These are phyloP conservation scores for Enteromius fasciolatus DNA, from an alignment of 2,797 vertebrate species.

Conservation along the genomic window DNA sequence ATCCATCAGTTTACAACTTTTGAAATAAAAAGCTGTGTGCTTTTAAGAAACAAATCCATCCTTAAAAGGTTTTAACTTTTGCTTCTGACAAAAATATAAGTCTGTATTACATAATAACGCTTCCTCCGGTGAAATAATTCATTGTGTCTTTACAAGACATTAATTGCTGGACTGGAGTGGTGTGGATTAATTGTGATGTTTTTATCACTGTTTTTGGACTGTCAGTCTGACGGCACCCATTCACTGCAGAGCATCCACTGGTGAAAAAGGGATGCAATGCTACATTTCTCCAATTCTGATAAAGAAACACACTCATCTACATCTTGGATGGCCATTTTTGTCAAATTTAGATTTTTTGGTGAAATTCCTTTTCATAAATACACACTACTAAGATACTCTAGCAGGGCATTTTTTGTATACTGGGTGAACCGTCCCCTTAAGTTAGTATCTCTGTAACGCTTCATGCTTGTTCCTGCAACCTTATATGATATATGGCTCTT, in stretches of 20 bases:
- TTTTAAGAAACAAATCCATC: background rate
- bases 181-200: background rate
- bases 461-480: background rate
- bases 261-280: background rate
- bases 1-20: background rate
- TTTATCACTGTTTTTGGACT: background rate
- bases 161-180: background rate
- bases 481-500: background rate
- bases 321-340: background rate
- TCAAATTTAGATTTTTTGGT: background rate
- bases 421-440: background rate
- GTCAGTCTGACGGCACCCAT: too few relatives aligned
- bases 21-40: background rate
- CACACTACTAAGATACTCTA: background rate
- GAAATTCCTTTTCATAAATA: background rate
- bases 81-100: background rate
- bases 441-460: background rate
- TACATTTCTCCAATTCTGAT: background rate
- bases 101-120: background rate
- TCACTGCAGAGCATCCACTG: background rate
- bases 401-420: background rate
- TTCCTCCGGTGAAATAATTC: background rate
- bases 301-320: background rate
- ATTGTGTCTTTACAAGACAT: background rate
- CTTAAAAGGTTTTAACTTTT: background rate